Percentiles rank a stretch among this genome's conserved stretches.
These are phyloP conservation scores for Stenolophus ochropezus DNA, from an alignment of 2,888 invertebrate species.

Conservation along the genomic window DNA sequence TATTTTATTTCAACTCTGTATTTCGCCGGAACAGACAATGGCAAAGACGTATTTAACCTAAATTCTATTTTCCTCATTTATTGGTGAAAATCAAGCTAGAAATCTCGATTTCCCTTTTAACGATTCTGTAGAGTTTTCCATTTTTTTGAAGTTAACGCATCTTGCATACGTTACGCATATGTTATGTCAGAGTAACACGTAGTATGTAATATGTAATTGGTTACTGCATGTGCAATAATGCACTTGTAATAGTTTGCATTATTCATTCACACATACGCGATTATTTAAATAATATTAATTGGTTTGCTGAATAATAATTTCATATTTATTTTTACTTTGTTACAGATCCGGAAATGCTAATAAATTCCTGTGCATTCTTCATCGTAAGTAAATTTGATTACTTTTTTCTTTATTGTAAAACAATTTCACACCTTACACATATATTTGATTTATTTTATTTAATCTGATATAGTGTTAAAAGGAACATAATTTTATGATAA, in stretches of 20 bases:
- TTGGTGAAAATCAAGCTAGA: neutral
- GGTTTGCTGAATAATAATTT: too few species aligned
- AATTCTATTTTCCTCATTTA: neutral
- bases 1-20: neutral
- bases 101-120: slow-evolving; percentile 7
- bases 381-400: too few species aligned
- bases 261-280: neutral
- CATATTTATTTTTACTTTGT: too few species aligned
- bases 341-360: too few species aligned
- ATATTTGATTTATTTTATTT: too few species aligned
- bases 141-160: neutral
- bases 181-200: neutral
- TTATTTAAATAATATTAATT: neutral
- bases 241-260: too few species aligned
- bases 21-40: too few species aligned
- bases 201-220: neutral
- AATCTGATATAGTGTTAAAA: too few species aligned
- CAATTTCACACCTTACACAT: too few species aligned
- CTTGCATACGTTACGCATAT: neutral
- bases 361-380: too few species aligned
- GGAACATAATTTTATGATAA: too few species aligned
- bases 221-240: neutral
- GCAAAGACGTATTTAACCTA: neutral
- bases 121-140: neutral
- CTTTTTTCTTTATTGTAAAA: too few species aligned